These are phyloP conservation scores for Malachius bipustulatus DNA, from an alignment of 2,888 invertebrate genomes.

Conservation along the genomic window DNA sequence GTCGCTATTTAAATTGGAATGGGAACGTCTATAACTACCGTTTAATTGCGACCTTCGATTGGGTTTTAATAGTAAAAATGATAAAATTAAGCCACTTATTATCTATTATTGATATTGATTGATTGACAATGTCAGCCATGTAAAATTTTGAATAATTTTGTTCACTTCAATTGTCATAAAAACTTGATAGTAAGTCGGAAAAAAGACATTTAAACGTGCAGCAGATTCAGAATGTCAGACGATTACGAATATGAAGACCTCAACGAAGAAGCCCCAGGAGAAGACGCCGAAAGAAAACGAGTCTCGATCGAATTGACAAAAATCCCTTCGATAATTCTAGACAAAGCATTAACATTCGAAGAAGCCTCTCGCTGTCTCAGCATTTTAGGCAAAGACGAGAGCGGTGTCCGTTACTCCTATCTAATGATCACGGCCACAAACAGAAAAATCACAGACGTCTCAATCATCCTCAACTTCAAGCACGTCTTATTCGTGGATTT, in stretches of 20 bases:
- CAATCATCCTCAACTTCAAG: constrained; percentile 39
- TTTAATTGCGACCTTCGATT: no score
- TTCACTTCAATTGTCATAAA: no score
- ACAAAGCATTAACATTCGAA: constrained; percentile 30
- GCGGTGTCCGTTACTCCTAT: constrained; percentile 43
- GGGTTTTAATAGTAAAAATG: no score
- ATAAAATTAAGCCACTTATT: no score
- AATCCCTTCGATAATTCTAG: constrained; percentile 17
- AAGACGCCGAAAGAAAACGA: no score
- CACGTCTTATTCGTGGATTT: constrained; percentile 47
- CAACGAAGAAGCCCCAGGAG: not conserved
- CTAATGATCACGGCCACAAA: constrained; percentile 42
- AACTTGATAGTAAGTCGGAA: no score
- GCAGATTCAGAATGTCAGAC: constrained; percentile 1
- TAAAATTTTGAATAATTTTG: no score
- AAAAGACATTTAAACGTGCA: no score
- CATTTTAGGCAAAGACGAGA: constrained; percentile 35
- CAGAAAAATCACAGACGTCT: constrained; percentile 42
- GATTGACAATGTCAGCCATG: no score
- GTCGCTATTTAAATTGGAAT: no score
- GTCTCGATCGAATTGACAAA: not conserved
- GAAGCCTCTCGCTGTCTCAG: constrained; percentile 33
- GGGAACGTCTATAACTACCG: no score
- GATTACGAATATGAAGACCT: not conserved
- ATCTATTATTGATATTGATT: no score